A percentile compares a stretch with the other conserved stretches of the same genome.
These are phyloP conservation scores for Sinocyclocheilus maitianheensis DNA, from an alignment of 2,113 vertebrate genomes.

Conservation along the genomic window DNA sequence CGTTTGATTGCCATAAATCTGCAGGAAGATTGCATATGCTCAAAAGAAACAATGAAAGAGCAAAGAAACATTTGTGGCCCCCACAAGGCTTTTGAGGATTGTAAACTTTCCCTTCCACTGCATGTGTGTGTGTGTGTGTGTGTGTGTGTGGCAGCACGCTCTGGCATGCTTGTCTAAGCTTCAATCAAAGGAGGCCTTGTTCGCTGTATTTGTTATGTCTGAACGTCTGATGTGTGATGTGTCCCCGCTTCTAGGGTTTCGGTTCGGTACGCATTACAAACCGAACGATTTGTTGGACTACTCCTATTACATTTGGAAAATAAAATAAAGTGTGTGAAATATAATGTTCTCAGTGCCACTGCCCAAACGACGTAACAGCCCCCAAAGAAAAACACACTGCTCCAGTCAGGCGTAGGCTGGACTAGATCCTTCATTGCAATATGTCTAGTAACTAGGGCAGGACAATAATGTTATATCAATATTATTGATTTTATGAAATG, in stretches of 20 bases:
- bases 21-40: neutral
- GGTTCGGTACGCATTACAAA: too few relatives aligned
- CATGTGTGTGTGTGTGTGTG: neutral
- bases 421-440: too few relatives aligned
- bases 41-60: constrained; percentile 14
- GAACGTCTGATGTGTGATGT: constrained; percentile 37
- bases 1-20: neutral
- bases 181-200: constrained; percentile 59
- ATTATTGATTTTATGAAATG: neutral
- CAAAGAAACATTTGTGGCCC: neutral
- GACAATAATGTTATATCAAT: too few relatives aligned
- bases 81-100: neutral
- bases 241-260: constrained; percentile 17
- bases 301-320: too few relatives aligned
- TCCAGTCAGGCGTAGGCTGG: too few relatives aligned
- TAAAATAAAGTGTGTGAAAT: too few relatives aligned
- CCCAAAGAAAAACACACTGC: too few relatives aligned
- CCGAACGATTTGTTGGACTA: too few relatives aligned
- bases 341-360: too few relatives aligned
- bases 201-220: constrained; percentile 59
- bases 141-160: constrained; percentile 26
- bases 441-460: too few relatives aligned
- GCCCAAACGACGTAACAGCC: too few relatives aligned
- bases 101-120: constrained; percentile 28
- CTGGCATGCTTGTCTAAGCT: constrained; percentile 51